These are phyloP conservation scores for Heteronetta atricapilla DNA, from an alignment of 2,113 vertebrate genomes.

Conservation along the genomic window DNA sequence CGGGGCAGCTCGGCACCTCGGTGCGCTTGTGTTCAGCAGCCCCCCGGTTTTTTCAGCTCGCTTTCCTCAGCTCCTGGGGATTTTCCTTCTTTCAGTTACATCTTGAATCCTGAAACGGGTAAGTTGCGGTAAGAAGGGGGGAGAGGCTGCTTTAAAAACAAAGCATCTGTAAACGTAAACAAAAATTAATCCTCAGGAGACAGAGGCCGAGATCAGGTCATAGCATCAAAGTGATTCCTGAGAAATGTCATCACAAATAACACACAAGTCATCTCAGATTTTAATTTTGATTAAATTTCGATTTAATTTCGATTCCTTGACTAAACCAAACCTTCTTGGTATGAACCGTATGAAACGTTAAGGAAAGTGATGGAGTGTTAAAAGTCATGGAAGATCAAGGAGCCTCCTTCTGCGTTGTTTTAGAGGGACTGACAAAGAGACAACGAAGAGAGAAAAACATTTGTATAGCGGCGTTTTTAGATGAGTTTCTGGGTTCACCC, in stretches of 20 bases:
- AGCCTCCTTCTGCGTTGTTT: neutral
- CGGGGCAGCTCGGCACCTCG: fast-evolving
- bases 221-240: neutral
- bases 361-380: neutral
- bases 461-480: neutral
- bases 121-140: neutral
- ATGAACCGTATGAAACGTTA: neutral
- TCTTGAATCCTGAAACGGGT: neutral
- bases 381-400: fast-evolving
- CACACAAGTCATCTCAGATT: neutral
- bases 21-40: too few species aligned
- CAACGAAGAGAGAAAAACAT: too few species aligned
- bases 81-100: neutral
- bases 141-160: neutral
- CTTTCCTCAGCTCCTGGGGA: too few species aligned
- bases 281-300: neutral
- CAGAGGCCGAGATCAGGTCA: neutral
- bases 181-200: neutral
- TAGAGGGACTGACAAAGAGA: neutral
- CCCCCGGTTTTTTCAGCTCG: too few species aligned
- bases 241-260: neutral
- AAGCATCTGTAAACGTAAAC: neutral
- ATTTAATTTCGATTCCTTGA: neutral
- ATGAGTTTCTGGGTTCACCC: neutral
- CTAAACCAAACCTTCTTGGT: neutral